Base-by-base conservation (phyloP, 2,888 invertebrate species). In the Hirudinaria manillensis region DNA sequence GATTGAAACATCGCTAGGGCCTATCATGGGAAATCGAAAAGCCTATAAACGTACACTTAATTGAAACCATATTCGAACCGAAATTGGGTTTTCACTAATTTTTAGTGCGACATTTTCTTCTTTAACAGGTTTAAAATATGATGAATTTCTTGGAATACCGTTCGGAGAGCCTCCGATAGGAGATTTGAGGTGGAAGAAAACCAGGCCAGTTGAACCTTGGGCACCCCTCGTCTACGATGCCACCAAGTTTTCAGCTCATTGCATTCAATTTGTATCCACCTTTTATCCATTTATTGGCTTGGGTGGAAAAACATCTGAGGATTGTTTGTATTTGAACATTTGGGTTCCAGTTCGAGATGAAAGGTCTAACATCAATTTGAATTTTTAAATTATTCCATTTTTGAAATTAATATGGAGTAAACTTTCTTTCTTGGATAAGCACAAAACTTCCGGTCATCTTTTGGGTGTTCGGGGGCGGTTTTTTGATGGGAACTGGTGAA, bases 121-220 rank as follows among this genome's bases (percentile, higher is more conserved):
- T 10, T 45, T 61, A 61, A 34, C 67, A 77, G 76, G 76, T 10
- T 27, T 61, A 4, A 16, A 34, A 19, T 76, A 75, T 66, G 77
- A 84, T 72, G 80, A 81, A 36, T 85, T 80, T 78, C 82, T 81
- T 68, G 83, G 84, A 24, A 83, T 85, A 71, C 85, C 84, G 0
- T 85, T 78, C 78, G 85, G 84, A 7, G 80, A 80, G 75, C 84
- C 78, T 90, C 92, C 77, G 90, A 91, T 75, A 90, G 93, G 85
- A 6, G 79, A 81, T 3, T 79, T 82, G 34, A 78, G 84, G 55
- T 86, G 83, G 77, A 80, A 80, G 76, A 81, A 80, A 67, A 83
- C 84, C 0, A 70, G 78, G 51, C 84, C 81, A 3, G 77, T 76
- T 6, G 82, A 82, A 56, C 79, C 80, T 0, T 84, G 83, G 84